phyloP scores from a whole-genome alignment of 2,797 vertebrate genomes.

The Dicrostonyx torquatus region DNA sequence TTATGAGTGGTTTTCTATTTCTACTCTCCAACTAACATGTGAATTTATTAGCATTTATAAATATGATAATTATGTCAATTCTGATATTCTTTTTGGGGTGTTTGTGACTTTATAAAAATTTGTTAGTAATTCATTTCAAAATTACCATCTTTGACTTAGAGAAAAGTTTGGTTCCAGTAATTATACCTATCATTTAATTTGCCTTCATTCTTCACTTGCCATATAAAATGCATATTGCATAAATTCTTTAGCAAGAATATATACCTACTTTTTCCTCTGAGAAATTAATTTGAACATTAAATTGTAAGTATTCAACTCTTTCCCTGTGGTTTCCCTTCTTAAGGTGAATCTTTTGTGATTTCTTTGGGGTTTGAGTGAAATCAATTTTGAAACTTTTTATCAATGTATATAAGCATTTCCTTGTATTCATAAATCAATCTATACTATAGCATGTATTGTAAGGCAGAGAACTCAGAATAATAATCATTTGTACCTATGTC shows the following conservation, averaged over 20 bases:
- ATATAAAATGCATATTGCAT: neutral
- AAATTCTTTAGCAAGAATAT: slow-evolving; percentile 7
- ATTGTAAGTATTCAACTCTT: neutral
- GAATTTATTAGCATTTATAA: slow-evolving; percentile 29
- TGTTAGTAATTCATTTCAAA: slow-evolving; percentile 44
- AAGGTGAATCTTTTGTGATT: slow-evolving; percentile 48
- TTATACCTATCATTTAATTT: neutral
- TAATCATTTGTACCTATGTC: neutral
- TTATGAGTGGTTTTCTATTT: slow-evolving; percentile 29
- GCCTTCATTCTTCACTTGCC: neutral
- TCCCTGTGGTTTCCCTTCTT: slow-evolving; percentile 19
- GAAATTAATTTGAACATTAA: slow-evolving; percentile 5
- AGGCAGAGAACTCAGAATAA: neutral
- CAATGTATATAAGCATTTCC: neutral
- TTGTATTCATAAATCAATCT: neutral
- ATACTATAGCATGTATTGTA: neutral
- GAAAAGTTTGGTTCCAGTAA: neutral
- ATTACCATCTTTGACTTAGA: slow-evolving; percentile 23
- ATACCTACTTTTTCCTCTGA: neutral
- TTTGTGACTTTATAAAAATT: slow-evolving; percentile 22
- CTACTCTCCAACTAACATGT: neutral
- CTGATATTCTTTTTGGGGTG: neutral
- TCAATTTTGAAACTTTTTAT: neutral
- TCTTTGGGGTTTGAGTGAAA: slow-evolving; percentile 33
- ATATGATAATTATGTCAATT: slow-evolving; percentile 25